Percentiles rank a stretch among this genome's conserved stretches.
Evolutionary conservation across 2,888 invertebrate species (phyloP).

Genomic region (Villa cingulata): DNA sequence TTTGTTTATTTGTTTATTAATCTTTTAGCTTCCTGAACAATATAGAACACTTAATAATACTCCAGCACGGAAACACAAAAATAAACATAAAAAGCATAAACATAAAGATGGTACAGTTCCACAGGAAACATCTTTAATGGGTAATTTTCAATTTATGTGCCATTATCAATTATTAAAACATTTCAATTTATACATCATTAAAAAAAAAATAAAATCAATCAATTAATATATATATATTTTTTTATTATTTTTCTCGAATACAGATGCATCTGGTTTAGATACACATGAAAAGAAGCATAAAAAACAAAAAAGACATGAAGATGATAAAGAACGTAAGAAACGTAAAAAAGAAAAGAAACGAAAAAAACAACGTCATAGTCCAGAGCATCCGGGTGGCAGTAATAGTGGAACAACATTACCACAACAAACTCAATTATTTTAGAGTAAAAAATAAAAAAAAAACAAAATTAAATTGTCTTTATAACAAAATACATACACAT

Average conservation of each 20-base stretch:
- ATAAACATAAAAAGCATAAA: conserved; percentile 90
- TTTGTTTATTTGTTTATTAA: too few relatives aligned
- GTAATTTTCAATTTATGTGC: conserved; percentile 35
- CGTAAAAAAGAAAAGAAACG: conserved; percentile 91
- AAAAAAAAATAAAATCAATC: not conserved
- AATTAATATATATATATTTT: not conserved
- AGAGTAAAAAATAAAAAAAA: not conserved
- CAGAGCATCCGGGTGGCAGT: conserved; percentile 55
- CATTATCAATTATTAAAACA: not conserved
- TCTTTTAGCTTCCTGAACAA: conserved; percentile 77
- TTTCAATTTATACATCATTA: not conserved
- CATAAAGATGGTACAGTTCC: conserved; percentile 75
- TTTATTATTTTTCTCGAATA: conserved; percentile 12
- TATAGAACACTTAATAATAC: conserved; percentile 85
- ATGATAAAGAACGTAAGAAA: conserved; percentile 85
- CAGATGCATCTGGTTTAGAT: conserved; percentile 56
- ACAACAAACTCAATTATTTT: conserved; percentile 25
- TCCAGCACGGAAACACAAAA: conserved; percentile 86
- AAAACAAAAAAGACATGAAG: conserved; percentile 85
- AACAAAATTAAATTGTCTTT: not conserved
- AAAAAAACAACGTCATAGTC: conserved; percentile 88
- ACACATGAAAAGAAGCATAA: conserved; percentile 92
- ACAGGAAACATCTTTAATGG: conserved; percentile 61
- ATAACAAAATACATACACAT: too few relatives aligned
- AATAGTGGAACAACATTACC: conserved; percentile 18